A percentile compares a stretch with the other conserved stretches of the same genome.
Conservation (phyloP, 2,888 invertebrate species). For the Eutolmus rufibarbis region DNA sequence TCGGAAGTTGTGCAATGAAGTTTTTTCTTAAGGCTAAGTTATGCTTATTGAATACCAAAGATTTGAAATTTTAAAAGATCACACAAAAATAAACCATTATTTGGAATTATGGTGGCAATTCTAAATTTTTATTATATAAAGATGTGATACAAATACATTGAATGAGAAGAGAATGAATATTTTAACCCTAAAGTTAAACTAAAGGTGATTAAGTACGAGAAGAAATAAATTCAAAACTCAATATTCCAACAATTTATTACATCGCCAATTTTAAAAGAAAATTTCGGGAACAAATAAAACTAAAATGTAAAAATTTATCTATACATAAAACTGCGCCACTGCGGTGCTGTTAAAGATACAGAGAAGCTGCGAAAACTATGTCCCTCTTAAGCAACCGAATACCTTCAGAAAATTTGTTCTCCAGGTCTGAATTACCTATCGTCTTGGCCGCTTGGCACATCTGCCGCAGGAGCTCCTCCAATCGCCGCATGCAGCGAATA, state of each 20-base stretch:
- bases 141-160: too few species aligned
- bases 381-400: constrained; percentile 93
- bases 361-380: constrained; percentile 99
- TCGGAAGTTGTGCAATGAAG: not conserved
- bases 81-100: too few species aligned
- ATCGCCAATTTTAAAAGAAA: not conserved
- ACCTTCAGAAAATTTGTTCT: constrained; percentile 93
- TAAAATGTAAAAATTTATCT: not conserved
- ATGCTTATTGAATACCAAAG: too few species aligned
- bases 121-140: too few species aligned
- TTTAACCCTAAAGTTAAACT: too few species aligned
- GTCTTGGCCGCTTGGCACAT: constrained; percentile 95
- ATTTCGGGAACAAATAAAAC: not conserved
- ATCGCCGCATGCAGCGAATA: constrained; percentile 88
- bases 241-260: not conserved
- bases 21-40: too few species aligned
- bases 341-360: constrained; percentile 75
- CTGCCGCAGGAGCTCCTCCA: constrained; percentile 95
- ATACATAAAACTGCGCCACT: not conserved
- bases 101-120: too few species aligned
- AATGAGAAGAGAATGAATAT: too few species aligned
- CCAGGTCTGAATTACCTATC: constrained; percentile 94
- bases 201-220: not conserved
- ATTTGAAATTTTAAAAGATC: too few species aligned
- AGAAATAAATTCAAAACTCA: not conserved